Evolutionary conservation across 2,888 invertebrate genomes (phyloP).

Genomic region (Fabriciana adippe): DNA sequence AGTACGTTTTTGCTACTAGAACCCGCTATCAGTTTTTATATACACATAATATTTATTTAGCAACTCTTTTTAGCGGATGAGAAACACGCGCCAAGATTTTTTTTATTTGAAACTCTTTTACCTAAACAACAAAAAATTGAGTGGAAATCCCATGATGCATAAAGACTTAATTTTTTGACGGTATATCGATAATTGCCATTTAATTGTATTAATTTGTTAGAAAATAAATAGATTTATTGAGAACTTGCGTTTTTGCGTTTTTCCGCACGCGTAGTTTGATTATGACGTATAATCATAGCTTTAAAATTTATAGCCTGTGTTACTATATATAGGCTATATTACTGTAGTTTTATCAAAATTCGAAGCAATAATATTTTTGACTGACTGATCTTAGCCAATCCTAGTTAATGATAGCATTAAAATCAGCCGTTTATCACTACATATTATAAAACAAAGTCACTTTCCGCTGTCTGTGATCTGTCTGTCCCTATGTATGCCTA

Average conservation of each 20-base stretch:
- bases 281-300: no score
- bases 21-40: conserved; percentile 19
- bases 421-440: no score
- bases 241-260: neutral
- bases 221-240: neutral
- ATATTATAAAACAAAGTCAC: no score
- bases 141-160: conserved; percentile 6
- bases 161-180: neutral
- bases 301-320: no score
- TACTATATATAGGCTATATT: no score
- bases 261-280: no score
- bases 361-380: neutral
- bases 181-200: conserved; percentile 5
- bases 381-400: no score
- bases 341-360: neutral
- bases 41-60: conserved; percentile 11
- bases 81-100: conserved; percentile 20
- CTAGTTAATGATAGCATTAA: no score
- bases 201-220: conserved; percentile 6
- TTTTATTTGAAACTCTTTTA: conserved; percentile 1
- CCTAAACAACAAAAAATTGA: conserved; percentile 8
- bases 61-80: conserved; percentile 17
- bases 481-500: no score
- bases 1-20: conserved; percentile 9
- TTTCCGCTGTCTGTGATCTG: no score